Conservation (phyloP, 2,888 invertebrate genomes). For the Eristalis tenax region DNA sequence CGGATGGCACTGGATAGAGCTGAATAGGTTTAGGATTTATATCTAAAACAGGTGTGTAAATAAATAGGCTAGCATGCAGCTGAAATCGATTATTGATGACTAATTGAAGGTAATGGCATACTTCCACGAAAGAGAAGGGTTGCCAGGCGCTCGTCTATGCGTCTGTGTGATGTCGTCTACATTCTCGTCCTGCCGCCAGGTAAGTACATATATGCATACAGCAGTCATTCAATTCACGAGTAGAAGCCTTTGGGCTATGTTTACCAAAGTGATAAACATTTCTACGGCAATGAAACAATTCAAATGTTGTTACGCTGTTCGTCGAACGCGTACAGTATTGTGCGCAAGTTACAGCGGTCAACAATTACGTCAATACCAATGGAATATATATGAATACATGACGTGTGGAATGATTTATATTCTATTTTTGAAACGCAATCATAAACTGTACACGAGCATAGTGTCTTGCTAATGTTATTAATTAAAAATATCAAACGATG, state of each 20-base stretch:
- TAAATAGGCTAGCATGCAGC: slow-evolving; percentile 28
- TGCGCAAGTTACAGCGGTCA: slow-evolving; percentile 17
- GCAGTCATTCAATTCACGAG: neutral
- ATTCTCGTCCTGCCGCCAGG: slow-evolving; percentile 5
- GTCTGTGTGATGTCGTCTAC: neutral
- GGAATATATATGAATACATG: neutral
- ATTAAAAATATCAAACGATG: neutral
- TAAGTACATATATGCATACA: neutral
- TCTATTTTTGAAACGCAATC: slow-evolving; percentile 15
- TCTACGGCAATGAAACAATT: neutral
- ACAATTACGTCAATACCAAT: slow-evolving; percentile 7
- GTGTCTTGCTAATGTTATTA: slow-evolving; percentile 13
- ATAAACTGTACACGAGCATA: neutral
- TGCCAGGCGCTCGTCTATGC: slow-evolving; percentile 1
- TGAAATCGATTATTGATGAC: slow-evolving; percentile 54
- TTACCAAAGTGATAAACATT: neutral
- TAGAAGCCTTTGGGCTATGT: neutral
- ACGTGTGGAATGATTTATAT: slow-evolving; percentile 5
- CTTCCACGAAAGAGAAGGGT: slow-evolving; percentile 11
- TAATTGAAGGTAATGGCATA: slow-evolving; percentile 32
- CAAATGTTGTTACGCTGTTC: neutral
- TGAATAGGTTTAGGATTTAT: neutral
- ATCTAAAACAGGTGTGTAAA: slow-evolving; percentile 30
- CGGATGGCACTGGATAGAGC: neutral
- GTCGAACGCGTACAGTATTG: slow-evolving; percentile 22